Base-by-base conservation (phyloP, 2,113 vertebrate genomes). In the Alces alces region DNA sequence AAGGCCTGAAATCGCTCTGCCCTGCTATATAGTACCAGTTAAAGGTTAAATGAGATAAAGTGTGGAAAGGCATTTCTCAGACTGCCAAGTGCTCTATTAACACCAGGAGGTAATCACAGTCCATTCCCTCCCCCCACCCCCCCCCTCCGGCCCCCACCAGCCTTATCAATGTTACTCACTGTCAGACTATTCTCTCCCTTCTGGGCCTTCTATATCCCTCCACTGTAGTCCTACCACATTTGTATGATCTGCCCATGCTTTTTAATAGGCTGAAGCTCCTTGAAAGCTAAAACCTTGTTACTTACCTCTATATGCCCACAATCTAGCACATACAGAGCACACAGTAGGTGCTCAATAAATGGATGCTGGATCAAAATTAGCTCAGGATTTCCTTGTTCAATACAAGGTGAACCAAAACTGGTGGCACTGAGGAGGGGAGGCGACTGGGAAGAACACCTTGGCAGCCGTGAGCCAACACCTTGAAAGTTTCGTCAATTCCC, bases 321-420 rank as follows among this genome's bases (percentile, higher is more conserved):
- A 82, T 43, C 87, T 52, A 85, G 33, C 58, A 55, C 7, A 52
- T 30, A 91, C 33, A 36, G 95, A 84, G 47, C 57, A 95, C 61
- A 83, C 0, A 86, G 7, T 66, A 88, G 91, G 30, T 45, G 14
- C 16, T 93, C 88, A 88, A 87, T 36, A 96, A 93, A 86, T 50
- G 73, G 90, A 12, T 27, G 30, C 13, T 4, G 0, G 4, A 12
- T 16, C 61, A 60, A 86, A 93, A 54, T 88, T 57, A 85, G 88
- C 60, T 92, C 76, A 57, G 87, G 70, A 83, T 73, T 91, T 92
- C 88, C 58, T 64, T 83, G 78, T 96, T 96, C 55, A 61, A 91
- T 79, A 91, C 55, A 55, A 96, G 88, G 82, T 83, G 47, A 70
- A 76, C 47, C 33, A 60, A 78, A n/a, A 45, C 45, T 17, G 33